These are phyloP conservation scores for Hippocampus barbouri DNA, from an alignment of 2,113 vertebrate species.

Conservation along the genomic window DNA sequence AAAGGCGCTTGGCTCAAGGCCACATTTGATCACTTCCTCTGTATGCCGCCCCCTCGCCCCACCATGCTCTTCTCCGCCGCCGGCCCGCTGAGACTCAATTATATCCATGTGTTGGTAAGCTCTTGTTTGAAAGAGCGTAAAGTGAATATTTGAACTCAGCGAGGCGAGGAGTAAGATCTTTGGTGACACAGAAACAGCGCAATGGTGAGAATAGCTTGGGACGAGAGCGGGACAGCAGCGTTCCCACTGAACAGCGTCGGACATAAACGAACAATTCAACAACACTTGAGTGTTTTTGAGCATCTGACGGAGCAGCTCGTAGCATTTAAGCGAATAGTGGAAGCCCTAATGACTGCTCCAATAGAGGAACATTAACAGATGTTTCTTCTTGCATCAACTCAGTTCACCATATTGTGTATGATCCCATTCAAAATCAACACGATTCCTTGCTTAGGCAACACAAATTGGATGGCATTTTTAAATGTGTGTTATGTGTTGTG, in stretches of 20 bases:
- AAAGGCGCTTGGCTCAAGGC: constrained; percentile 74
- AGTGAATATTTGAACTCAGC: constrained; percentile 65
- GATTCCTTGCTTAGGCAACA: background rate
- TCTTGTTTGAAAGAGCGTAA: constrained; percentile 68
- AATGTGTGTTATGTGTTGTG: too few species aligned
- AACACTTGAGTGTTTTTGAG: constrained; percentile 33
- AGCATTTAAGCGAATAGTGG: constrained; percentile 20
- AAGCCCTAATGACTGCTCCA: constrained; percentile 5
- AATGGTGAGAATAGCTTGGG: constrained; percentile 20
- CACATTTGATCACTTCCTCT: constrained; percentile 74
- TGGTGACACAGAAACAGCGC: constrained; percentile 59
- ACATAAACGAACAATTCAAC: constrained; percentile 40
- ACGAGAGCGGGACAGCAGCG: constrained; percentile 26
- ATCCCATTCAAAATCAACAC: background rate
- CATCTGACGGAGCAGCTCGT: constrained; percentile 25
- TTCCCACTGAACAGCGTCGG: constrained; percentile 28
- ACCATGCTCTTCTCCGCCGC: constrained; percentile 48
- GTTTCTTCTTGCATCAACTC: background rate
- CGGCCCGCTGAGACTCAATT: constrained; percentile 70
- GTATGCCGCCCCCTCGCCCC: constrained; percentile 41
- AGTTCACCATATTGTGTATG: background rate
- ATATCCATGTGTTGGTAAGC: constrained; percentile 74
- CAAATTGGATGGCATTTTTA: background rate
- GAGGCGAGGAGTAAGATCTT: constrained; percentile 53
- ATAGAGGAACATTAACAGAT: constrained; percentile 1